Evolutionary conservation across 1,140 invertebrate genomes (phyloP).

Genomic region (Drosophila aff.): DNA sequence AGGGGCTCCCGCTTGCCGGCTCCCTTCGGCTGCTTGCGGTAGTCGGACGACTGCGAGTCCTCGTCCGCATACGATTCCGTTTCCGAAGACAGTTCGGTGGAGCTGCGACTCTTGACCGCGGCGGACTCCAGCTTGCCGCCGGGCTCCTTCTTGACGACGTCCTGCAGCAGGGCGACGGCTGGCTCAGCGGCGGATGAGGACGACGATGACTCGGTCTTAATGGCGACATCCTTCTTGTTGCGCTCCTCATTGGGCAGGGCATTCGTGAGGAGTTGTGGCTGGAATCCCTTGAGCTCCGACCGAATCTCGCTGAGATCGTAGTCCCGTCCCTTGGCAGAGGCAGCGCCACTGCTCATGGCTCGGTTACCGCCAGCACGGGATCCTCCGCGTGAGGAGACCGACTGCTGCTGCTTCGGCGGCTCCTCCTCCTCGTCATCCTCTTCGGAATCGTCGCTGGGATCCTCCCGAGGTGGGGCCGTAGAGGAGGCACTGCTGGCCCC

Average conservation of each 20-base stretch:
- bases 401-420: slow-evolving; percentile 6
- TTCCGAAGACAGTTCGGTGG: slow-evolving; percentile 78
- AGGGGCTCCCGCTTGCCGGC: slow-evolving; percentile 38
- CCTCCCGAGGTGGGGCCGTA: slow-evolving; percentile 17
- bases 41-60: slow-evolving; percentile 83
- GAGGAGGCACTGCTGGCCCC: slow-evolving; percentile 9
- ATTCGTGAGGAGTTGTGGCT: slow-evolving; percentile 46
- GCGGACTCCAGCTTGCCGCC: slow-evolving; percentile 54
- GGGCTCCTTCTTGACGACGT: slow-evolving; percentile 53
- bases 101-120: slow-evolving; percentile 60
- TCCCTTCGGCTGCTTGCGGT: slow-evolving; percentile 43
- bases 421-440: slow-evolving; percentile 61
- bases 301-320: slow-evolving; percentile 94
- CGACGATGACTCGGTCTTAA: slow-evolving; percentile 36
- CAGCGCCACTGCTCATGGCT: slow-evolving; percentile 56
- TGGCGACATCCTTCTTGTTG: slow-evolving; percentile 37
- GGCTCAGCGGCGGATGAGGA: background rate
- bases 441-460: slow-evolving; percentile 56
- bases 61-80: slow-evolving; percentile 80
- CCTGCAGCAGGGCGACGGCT: background rate
- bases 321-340: slow-evolving; percentile 88
- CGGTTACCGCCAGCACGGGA: slow-evolving; percentile 57
- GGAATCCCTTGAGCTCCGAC: slow-evolving; percentile 92
- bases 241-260: slow-evolving; percentile 39
- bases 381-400: slow-evolving; percentile 47